Percentiles rank a stretch among this genome's conserved stretches.
Conservation (phyloP, 2,113 vertebrate species). For the Macaca mulatta region DNA sequence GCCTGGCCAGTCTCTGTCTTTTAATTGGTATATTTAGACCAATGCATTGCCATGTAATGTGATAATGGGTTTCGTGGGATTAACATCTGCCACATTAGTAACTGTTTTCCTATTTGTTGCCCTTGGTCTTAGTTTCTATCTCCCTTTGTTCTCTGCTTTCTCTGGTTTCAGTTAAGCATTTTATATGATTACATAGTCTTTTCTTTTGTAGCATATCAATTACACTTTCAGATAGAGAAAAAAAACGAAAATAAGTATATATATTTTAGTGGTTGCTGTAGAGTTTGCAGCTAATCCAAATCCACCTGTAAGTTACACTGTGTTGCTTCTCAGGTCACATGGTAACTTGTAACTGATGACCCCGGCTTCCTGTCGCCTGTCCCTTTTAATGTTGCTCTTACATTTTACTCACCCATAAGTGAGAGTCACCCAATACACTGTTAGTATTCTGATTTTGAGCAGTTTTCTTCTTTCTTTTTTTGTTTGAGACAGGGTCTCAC, state of each 20-base stretch:
- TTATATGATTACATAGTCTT: rapidly evolving
- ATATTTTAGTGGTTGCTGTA: not conserved
- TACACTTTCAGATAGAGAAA: not conserved
- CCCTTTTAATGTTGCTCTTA: not conserved
- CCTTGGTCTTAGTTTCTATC: not conserved
- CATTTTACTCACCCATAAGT: rapidly evolving
- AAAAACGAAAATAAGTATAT: not conserved
- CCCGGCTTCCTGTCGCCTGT: rapidly evolving
- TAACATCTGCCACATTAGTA: no score
- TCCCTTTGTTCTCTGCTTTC: not conserved
- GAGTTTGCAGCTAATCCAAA: not conserved
- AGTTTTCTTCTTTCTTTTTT: no score
- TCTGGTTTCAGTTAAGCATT: not conserved
- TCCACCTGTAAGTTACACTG: not conserved
- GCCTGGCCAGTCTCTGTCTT: not conserved
- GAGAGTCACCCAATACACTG: rapidly evolving
- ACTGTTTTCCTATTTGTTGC: not conserved
- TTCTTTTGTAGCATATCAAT: rapidly evolving
- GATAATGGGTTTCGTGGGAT: not conserved
- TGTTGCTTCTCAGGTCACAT: not conserved
- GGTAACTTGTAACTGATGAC: not conserved
- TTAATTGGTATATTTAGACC: not conserved
- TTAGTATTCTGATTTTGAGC: not conserved
- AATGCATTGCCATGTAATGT: not conserved
- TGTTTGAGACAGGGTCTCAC: no score